Percentiles rank a stretch among this genome's conserved stretches.
Evolutionary conservation across 2,113 vertebrate species (phyloP).

Genomic region (Channa maculata): DNA sequence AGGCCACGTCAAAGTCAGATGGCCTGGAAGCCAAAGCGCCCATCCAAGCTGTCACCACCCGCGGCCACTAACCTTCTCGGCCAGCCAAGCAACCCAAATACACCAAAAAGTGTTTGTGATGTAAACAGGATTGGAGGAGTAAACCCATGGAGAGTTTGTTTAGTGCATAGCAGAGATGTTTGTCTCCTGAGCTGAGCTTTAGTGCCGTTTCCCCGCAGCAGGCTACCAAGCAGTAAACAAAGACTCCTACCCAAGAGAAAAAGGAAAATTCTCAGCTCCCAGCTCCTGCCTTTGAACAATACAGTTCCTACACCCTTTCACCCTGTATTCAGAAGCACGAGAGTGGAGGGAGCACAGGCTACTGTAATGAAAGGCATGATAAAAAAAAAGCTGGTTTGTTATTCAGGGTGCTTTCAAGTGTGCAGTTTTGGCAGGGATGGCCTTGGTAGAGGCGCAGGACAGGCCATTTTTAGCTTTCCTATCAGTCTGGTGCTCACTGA

Average conservation of each 20-base stretch:
- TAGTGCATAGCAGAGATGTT: conserved; percentile 70
- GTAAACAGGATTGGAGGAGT: conserved; percentile 59
- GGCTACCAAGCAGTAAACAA: conserved; percentile 63
- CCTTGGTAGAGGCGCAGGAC: conserved; percentile 25
- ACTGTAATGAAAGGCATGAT: conserved; percentile 38
- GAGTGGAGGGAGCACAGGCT: conserved; percentile 52
- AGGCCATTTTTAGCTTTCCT: conserved; percentile 53
- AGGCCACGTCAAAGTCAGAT: conserved; percentile 11
- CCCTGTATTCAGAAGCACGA: conserved; percentile 34
- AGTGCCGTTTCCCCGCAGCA: conserved; percentile 60
- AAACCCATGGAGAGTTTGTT: conserved; percentile 61
- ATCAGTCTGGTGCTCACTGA: conserved; percentile 41
- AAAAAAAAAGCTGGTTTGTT: conserved; percentile 48
- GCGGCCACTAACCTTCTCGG: conserved; percentile 15
- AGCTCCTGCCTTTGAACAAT: conserved; percentile 45
- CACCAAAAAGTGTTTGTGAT: conserved; percentile 57
- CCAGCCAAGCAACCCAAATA: conserved; percentile 32
- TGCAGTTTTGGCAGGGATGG: conserved; percentile 50
- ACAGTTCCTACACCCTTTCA: conserved; percentile 49
- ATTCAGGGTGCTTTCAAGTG: conserved; percentile 60
- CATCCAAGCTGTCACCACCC: conserved; percentile 59
- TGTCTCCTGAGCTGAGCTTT: conserved; percentile 63
- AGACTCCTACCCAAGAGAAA: conserved; percentile 48
- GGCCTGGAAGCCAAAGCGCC: conserved; percentile 40
- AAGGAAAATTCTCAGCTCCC: conserved; percentile 43